Evolutionary conservation across 2,113 vertebrate species (phyloP).

Genomic region (Lophius piscatorius): DNA sequence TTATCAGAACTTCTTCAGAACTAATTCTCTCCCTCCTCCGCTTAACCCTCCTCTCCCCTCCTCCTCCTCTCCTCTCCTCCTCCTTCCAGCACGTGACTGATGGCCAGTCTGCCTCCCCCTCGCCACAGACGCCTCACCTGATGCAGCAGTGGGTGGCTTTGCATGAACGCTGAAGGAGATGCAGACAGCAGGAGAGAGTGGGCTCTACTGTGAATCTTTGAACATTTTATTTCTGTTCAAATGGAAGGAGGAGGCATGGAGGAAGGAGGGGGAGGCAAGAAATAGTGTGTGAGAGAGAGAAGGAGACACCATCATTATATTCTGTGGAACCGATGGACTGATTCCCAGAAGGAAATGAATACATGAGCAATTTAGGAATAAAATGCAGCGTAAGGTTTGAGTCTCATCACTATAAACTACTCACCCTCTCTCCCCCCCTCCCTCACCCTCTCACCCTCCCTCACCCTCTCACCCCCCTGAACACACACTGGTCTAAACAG

Average conservation of each 20-base stretch:
- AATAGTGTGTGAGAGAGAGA: background rate
- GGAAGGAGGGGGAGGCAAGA: background rate
- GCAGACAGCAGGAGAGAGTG: slow-evolving; percentile 12
- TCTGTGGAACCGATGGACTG: slow-evolving; percentile 41
- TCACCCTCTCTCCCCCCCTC: slow-evolving; percentile 13
- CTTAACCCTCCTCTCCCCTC: too few species aligned
- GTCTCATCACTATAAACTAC: slow-evolving; percentile 62
- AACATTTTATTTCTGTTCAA: slow-evolving; percentile 53
- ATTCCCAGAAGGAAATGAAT: slow-evolving; percentile 24
- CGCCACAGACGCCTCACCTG: slow-evolving; percentile 34
- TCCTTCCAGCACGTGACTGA: too few species aligned
- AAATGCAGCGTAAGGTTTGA: slow-evolving; percentile 66
- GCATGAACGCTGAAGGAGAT: background rate
- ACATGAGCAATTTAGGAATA: slow-evolving; percentile 32
- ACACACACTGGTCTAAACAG: slow-evolving; percentile 76
- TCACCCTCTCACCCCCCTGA: slow-evolving; percentile 16
- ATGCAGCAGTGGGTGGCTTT: slow-evolving; percentile 37
- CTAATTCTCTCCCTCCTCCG: too few species aligned
- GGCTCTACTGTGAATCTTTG: slow-evolving; percentile 50
- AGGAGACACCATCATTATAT: slow-evolving; percentile 32
- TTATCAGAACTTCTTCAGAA: too few species aligned
- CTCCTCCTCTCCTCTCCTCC: too few species aligned
- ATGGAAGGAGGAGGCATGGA: background rate
- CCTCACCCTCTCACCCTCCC: slow-evolving; percentile 15
- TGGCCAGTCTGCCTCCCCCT: background rate